phyloP scores from a whole-genome alignment of 2,113 vertebrate genomes.

The Sclerurus mexicanus region DNA sequence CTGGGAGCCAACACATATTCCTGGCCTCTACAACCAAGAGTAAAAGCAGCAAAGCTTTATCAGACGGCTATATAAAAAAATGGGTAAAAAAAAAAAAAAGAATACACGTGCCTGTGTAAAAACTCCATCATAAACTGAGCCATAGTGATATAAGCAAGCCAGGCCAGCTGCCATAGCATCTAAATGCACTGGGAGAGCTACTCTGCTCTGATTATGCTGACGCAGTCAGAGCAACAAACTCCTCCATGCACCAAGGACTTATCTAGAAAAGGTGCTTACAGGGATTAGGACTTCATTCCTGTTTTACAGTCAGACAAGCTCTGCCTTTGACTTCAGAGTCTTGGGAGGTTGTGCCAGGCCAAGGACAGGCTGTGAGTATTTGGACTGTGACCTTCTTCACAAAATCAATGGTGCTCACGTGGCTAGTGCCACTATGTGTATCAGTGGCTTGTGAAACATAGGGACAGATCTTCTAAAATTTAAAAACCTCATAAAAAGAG shows the following conservation, averaged over 20 bases:
- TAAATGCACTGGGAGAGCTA: background rate
- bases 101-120: background rate
- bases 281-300: slow-evolving; percentile 11
- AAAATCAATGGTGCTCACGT: background rate
- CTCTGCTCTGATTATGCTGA: background rate
- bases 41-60: background rate
- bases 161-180: background rate
- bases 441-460: background rate
- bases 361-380: background rate
- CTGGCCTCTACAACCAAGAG: background rate
- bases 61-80: background rate
- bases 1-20: background rate
- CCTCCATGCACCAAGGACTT: background rate
- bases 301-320: background rate
- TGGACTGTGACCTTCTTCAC: background rate
- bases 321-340: background rate
- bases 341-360: accelerated
- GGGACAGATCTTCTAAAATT: background rate
- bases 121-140: background rate
- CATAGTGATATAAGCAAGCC: accelerated
- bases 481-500: background rate
- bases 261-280: slow-evolving; percentile 25
- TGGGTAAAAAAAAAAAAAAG: background rate
- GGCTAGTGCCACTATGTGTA: background rate
- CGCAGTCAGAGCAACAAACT: background rate